phyloP scores from a whole-genome alignment of 2,113 vertebrate genomes.

The Amphiprion ocellaris region DNA sequence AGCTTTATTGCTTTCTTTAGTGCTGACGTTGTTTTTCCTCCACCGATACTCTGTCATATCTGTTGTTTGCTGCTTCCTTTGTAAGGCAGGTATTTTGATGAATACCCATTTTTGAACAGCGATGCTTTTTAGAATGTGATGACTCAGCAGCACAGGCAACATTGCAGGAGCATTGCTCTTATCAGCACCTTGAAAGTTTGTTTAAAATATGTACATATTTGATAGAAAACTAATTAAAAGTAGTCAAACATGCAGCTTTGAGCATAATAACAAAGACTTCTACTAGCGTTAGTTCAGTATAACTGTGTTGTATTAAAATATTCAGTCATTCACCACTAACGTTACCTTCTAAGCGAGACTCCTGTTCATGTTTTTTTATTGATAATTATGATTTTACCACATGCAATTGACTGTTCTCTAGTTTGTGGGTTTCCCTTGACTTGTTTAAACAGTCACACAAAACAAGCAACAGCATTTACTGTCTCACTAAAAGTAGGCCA shows the following conservation, averaged over 20 bases:
- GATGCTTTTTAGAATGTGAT: constrained; percentile 14
- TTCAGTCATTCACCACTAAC: not conserved
- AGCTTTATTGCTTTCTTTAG: not conserved
- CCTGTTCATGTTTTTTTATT: too few species aligned
- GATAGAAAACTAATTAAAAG: not conserved
- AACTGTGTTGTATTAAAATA: constrained; percentile 1
- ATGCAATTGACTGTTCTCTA: not conserved
- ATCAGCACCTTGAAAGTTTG: constrained; percentile 25
- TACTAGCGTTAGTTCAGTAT: not conserved
- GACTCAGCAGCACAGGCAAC: constrained; percentile 44
- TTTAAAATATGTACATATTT: constrained; percentile 34
- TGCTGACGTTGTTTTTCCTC: constrained; percentile 24
- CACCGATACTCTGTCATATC: not conserved
- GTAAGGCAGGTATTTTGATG: constrained; percentile 12
- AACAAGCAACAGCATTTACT: constrained; percentile 5
- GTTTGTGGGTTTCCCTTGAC: constrained; percentile 11
- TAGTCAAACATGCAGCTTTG: not conserved
- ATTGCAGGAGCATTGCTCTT: constrained; percentile 2
- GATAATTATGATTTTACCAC: constrained; percentile 21
- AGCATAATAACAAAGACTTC: not conserved
- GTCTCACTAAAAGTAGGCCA: constrained; percentile 47
- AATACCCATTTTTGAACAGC: constrained; percentile 3
- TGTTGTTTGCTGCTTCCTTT: constrained; percentile 37
- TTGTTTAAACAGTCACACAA: constrained; percentile 6
- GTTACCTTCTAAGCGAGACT: not conserved